Conservation (phyloP, 2,888 invertebrate genomes). For the Diogma glabrata region DNA sequence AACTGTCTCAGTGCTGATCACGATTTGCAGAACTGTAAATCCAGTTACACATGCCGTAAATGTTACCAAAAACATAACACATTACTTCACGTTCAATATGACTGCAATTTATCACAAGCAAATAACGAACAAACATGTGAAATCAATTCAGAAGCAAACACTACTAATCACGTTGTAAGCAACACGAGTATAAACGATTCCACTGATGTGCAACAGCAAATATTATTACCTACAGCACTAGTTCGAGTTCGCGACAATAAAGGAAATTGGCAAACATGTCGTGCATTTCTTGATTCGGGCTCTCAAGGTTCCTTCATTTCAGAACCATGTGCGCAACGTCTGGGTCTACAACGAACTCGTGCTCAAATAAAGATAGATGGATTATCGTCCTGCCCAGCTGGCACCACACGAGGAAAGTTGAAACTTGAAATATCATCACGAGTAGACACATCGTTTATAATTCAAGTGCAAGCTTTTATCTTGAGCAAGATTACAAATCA, state of each 20-base stretch:
- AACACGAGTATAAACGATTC: no score
- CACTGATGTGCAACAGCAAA: no score
- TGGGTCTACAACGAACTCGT: not conserved
- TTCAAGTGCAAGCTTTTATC: no score
- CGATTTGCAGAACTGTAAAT: not conserved
- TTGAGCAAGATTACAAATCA: no score
- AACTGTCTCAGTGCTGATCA: not conserved
- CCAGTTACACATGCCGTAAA: not conserved
- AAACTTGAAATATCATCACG: not conserved
- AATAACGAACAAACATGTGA: no score
- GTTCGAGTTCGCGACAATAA: not conserved
- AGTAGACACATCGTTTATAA: no score
- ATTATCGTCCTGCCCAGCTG: not conserved
- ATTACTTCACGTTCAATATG: not conserved
- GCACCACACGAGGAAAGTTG: not conserved
- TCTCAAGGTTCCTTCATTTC: no score
- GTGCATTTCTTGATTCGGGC: not conserved
- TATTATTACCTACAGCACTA: no score
- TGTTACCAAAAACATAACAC: not conserved
- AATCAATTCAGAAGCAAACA: not conserved
- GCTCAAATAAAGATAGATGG: no score
- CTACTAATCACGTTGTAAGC: not conserved
- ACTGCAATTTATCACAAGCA: no score
- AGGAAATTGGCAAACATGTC: not conserved
- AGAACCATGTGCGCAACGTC: no score